phyloP scores from a whole-genome alignment of 23 tunicate species.

The Styela plicata region DNA sequence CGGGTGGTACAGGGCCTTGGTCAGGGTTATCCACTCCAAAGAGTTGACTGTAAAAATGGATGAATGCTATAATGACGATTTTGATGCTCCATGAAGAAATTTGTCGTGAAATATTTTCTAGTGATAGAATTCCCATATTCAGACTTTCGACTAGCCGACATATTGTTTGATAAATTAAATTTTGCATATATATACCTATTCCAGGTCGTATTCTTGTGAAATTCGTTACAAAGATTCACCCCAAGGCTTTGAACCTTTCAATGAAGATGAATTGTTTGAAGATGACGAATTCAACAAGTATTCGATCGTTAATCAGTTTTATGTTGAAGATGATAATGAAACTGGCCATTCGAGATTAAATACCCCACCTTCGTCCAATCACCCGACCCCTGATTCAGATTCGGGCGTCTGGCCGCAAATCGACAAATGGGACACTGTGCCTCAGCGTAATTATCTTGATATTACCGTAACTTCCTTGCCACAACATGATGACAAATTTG shows the following conservation, averaged over 20 bases:
- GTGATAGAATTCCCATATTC: too few relatives aligned
- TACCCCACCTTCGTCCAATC: not conserved
- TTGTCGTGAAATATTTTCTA: too few relatives aligned
- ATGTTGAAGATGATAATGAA: conserved; percentile 28
- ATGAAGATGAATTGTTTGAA: conserved; percentile 14
- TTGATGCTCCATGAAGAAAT: too few relatives aligned
- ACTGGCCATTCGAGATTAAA: not conserved
- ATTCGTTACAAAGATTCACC: conserved; percentile 15
- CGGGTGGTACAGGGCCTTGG: too few relatives aligned
- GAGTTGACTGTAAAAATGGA: too few relatives aligned
- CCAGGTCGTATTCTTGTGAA: conserved; percentile 28
- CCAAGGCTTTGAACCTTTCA: not conserved
- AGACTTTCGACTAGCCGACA: too few relatives aligned
- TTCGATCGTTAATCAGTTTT: conserved; percentile 18
- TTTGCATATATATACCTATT: too few relatives aligned
- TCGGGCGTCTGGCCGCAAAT: conserved; percentile 28
- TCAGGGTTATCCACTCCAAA: too few relatives aligned
- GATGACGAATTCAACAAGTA: conserved; percentile 8
- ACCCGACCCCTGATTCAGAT: conserved; percentile 5
- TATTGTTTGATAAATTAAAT: too few relatives aligned
- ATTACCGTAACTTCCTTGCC: conserved; percentile 27
- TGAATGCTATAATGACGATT: too few relatives aligned
- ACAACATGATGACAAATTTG: conserved; percentile 8
- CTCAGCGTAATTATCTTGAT: not conserved
- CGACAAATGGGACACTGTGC: conserved; percentile 14